Evolutionary conservation across 2,888 invertebrate genomes (phyloP).

Genomic region (Apamea epomidion): DNA sequence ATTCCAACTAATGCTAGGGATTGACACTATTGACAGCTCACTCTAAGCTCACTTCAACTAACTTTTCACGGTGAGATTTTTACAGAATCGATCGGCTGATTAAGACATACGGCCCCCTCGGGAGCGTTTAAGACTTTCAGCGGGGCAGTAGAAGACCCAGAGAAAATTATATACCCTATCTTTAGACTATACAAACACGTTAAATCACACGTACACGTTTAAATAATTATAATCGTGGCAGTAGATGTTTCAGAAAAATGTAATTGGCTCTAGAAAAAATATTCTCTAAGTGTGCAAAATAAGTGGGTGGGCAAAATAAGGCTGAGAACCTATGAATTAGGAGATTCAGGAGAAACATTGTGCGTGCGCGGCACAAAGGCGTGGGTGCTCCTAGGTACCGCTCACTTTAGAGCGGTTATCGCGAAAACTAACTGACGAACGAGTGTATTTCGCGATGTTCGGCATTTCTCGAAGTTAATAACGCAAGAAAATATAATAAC

Average conservation of each 20-base stretch:
- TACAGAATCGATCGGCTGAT: too few relatives aligned
- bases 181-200: not conserved
- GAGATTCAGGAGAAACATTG: not conserved
- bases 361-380: not conserved
- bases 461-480: conserved; percentile 42
- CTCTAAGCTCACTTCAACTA: too few relatives aligned
- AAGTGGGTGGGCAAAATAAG: not conserved
- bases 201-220: not conserved
- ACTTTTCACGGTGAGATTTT: too few relatives aligned
- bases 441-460: conserved; percentile 25
- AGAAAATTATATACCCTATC: not conserved
- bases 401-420: conserved; percentile 12
- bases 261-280: too few relatives aligned
- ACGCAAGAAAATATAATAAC: conserved; percentile 38
- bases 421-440: not conserved
- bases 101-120: not conserved
- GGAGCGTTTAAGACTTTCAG: not conserved
- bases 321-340: not conserved
- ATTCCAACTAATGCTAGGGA: too few relatives aligned
- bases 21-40: too few relatives aligned
- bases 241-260: not conserved
- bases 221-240: not conserved
- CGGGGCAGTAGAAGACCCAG: not conserved
- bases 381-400: not conserved
- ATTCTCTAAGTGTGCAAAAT: not conserved